A percentile compares a stretch with the other conserved stretches of the same genome.
Evolutionary conservation across 2,113 vertebrate genomes (phyloP).

Genomic region (Tricholaema leucomelas): DNA sequence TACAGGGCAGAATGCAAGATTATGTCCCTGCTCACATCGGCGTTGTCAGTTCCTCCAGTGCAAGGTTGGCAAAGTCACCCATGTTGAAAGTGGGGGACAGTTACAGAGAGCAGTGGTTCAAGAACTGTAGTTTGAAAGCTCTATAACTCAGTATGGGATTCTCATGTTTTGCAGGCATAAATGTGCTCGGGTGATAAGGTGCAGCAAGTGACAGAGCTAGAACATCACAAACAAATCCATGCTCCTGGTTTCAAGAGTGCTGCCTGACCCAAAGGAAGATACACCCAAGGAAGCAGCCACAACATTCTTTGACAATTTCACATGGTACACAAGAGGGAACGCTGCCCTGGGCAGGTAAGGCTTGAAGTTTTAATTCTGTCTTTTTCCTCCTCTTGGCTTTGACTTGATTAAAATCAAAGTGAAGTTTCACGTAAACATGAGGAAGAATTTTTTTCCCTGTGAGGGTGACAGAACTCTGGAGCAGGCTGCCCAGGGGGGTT

Average conservation of each 20-base stretch:
- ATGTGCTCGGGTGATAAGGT: not conserved
- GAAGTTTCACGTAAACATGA: too few relatives aligned
- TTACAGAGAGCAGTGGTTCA: fast-evolving
- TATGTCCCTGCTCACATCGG: not conserved
- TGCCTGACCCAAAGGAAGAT: not conserved
- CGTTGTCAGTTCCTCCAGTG: not conserved
- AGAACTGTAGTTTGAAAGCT: not conserved
- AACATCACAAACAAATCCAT: fast-evolving
- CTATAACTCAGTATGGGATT: not conserved
- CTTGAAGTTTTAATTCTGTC: not conserved
- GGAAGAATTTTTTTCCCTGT: too few relatives aligned
- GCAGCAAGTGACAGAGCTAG: not conserved
- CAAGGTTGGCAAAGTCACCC: not conserved
- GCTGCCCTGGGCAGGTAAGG: not conserved
- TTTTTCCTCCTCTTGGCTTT: conserved; percentile 1
- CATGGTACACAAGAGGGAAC: not conserved
- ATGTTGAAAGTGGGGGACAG: not conserved
- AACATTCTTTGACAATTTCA: not conserved
- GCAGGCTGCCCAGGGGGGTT: too few relatives aligned
- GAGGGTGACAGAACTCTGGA: too few relatives aligned
- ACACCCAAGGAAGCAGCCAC: not conserved
- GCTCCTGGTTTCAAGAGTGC: fast-evolving
- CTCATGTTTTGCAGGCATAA: not conserved
- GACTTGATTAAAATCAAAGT: not conserved
- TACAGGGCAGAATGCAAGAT: not conserved